phyloP scores from a whole-genome alignment of 1,140 invertebrate species.

The Drosophila sturtevanti region DNA sequence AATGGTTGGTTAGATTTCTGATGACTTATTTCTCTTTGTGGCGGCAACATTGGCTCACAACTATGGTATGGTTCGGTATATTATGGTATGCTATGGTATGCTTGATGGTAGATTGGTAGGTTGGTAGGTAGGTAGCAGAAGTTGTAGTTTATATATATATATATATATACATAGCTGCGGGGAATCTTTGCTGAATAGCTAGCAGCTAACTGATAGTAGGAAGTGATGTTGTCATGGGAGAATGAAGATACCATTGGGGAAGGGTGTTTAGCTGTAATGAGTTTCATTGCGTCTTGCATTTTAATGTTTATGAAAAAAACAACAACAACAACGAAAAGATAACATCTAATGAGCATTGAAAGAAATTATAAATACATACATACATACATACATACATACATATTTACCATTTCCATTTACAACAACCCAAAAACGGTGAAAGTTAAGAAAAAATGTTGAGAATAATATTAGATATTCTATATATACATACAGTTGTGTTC shows the following conservation, averaged over 20 bases:
- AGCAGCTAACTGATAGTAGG: not conserved
- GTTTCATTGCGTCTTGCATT: constrained; percentile 12
- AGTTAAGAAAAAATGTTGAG: not conserved
- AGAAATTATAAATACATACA: not conserved
- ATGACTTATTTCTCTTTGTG: constrained; percentile 30
- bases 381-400: not conserved
- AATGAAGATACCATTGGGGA: not conserved
- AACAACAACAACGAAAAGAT: too few species aligned
- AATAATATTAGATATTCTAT: not conserved
- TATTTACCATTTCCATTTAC: not conserved
- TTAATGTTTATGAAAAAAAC: too few species aligned
- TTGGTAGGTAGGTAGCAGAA: not conserved
- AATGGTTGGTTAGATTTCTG: constrained; percentile 43
- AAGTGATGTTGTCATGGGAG: constrained; percentile 23
- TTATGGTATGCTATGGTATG: too few species aligned
- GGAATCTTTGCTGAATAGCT: not conserved
- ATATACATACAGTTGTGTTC: not conserved
- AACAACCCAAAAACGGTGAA: not conserved
- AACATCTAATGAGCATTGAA: constrained; percentile 1
- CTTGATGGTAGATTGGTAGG: not conserved
- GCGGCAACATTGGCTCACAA: not conserved
- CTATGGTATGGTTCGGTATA: too few species aligned
- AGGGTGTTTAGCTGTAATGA: constrained; percentile 10
- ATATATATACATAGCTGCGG: not conserved
- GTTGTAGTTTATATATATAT: too few species aligned